Evolutionary conservation across 2,113 vertebrate genomes (phyloP), one percentile per base, ranked within the genome.

Genomic region (Oncorhynchus tshawytscha): DNA sequence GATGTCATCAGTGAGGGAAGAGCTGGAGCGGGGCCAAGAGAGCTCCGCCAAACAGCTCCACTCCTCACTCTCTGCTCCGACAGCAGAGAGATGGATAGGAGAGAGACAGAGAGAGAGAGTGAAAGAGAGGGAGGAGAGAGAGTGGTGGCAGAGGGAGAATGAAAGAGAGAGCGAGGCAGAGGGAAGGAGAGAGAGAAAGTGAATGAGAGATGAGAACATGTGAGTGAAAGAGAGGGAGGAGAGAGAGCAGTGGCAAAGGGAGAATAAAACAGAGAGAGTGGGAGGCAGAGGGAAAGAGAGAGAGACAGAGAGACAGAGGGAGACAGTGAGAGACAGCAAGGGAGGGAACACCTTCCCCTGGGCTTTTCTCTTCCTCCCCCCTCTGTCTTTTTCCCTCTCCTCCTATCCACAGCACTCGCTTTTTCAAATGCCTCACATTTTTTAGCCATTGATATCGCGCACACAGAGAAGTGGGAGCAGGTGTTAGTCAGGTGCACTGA

Each of bases 1-100:
- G 96, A 97, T 92, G 93, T 94, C 97, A 98, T 96, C 95, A 94
- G 91, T 93, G 94, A 95, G 95, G 95, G 94, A 93, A 94, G 92
- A 93, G 90, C 86, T 89, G 94, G 96, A 94, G 71, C 80, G 54
- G 11, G 76, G 95, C 97, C 95, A 95, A 85, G 86, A 85, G 84
- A 81, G 72, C 82, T 64, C 20, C 16, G 8, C 22, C n/a, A 11
- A 22, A 6, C 25, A 4, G 9, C 22, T 15, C 65, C 65, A 11
- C 62, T n/a, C n/a, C 62, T 45, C 62, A 22, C 20, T n/a, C 62
- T 22, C 62, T 25, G 65, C 22, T 15, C 65, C 25, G 11, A 54
- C 25, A 79, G 82, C 82, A 88, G 78, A 82, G 82, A 87, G 81
- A 89, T 77, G 65, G 85, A 67, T 11, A 34, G 71, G 27, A 51